Evolutionary conservation across 2,888 invertebrate species (phyloP).

Genomic region (Macaria notata): DNA sequence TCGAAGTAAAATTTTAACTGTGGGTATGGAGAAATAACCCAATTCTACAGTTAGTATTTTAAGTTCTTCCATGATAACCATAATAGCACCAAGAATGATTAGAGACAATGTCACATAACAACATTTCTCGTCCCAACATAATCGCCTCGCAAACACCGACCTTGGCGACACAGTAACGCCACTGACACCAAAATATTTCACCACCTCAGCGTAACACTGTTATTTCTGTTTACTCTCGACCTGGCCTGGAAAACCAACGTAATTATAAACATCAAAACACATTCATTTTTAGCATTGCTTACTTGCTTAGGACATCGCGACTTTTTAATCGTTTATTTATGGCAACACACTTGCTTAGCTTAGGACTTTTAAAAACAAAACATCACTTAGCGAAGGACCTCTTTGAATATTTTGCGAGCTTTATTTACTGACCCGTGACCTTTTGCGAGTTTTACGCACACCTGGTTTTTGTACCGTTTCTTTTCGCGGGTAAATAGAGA

Average conservation of each 20-base stretch:
- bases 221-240: constrained; percentile 39
- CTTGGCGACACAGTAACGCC: constrained; percentile 40
- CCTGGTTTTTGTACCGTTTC: constrained; percentile 12
- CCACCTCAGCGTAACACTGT: constrained; percentile 24
- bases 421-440: constrained; percentile 20
- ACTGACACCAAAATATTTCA: constrained; percentile 46
- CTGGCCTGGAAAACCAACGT: constrained; percentile 12
- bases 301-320: neutral
- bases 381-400: constrained; percentile 19
- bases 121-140: constrained; percentile 1
- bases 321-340: too few species aligned
- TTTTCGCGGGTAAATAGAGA: constrained; percentile 12
- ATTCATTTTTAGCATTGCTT: constrained; percentile 31
- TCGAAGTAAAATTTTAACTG: too few species aligned
- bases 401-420: constrained; percentile 23
- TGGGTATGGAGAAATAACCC: too few species aligned
- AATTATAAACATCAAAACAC: constrained; percentile 11
- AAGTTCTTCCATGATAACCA: too few species aligned
- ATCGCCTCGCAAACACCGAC: constrained; percentile 27
- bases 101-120: neutral
- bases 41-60: too few species aligned
- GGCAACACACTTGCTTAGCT: constrained; percentile 6
- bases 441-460: constrained; percentile 19
- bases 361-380: constrained; percentile 19
- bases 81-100: too few species aligned